Evolutionary conservation across 2,113 vertebrate genomes (phyloP).

Genomic region (Fregata magnificens): DNA sequence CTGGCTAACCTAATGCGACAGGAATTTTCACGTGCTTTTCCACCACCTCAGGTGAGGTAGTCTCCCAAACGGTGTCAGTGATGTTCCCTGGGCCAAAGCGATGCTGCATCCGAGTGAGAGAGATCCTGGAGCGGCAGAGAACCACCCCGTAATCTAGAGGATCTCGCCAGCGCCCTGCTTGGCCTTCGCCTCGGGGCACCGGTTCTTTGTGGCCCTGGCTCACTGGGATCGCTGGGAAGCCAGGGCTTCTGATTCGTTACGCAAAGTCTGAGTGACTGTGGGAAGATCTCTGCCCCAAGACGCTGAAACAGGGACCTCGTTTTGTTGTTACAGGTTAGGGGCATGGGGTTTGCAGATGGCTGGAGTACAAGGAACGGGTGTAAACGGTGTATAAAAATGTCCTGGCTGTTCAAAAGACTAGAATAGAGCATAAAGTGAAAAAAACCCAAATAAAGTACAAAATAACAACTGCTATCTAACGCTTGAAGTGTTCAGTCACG

Average conservation of each 20-base stretch:
- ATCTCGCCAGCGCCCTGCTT: too few relatives aligned
- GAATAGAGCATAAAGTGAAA: neutral
- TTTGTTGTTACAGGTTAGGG: neutral
- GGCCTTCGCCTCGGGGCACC: neutral
- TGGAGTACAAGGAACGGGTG: neutral
- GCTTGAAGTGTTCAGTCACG: fast-evolving
- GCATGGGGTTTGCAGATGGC: fast-evolving
- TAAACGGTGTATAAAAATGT: fast-evolving
- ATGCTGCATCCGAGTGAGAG: fast-evolving
- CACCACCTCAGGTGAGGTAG: neutral
- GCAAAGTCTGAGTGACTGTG: fast-evolving
- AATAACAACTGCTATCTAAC: neutral
- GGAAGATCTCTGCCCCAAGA: neutral
- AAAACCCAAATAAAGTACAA: neutral
- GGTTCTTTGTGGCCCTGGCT: fast-evolving
- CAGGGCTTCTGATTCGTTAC: fast-evolving
- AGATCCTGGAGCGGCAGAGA: fast-evolving
- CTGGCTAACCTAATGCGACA: neutral
- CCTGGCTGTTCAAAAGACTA: too few relatives aligned
- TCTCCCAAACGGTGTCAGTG: neutral
- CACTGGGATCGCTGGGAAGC: neutral
- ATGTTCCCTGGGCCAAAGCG: neutral
- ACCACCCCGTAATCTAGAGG: fast-evolving
- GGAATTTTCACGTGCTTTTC: conserved; percentile 18
- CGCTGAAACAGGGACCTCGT: fast-evolving